Evolutionary conservation across 2,888 invertebrate genomes (phyloP).

Genomic region (Pterostichus madidus): DNA sequence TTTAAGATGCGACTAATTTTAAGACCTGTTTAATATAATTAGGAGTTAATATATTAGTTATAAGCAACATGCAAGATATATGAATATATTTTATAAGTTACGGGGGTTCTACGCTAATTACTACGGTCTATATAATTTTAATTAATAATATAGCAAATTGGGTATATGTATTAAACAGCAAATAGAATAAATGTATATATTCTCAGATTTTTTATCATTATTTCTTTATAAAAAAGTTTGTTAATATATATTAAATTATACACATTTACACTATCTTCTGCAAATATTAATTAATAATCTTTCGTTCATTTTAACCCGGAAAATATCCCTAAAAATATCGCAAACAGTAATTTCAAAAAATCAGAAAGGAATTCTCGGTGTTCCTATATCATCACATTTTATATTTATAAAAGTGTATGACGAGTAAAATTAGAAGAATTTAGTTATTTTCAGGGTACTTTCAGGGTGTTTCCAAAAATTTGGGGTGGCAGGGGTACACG

Average conservation of each 20-base stretch:
- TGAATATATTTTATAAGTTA: constrained; percentile 53
- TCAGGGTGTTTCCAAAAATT: constrained; percentile 59
- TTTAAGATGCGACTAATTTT: neutral
- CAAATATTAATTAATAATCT: constrained; percentile 18
- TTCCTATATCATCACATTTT: constrained; percentile 47
- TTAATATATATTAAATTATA: neutral
- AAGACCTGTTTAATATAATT: constrained; percentile 31
- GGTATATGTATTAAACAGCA: constrained; percentile 13
- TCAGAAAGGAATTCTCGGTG: constrained; percentile 22
- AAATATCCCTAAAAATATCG: constrained; percentile 49
- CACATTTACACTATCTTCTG: constrained; percentile 16
- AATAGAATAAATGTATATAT: constrained; percentile 25
- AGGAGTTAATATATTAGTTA: constrained; percentile 51
- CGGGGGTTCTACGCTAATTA: constrained; percentile 35
- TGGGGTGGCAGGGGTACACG: constrained; percentile 72
- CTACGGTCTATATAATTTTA: constrained; percentile 51
- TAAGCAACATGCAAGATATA: constrained; percentile 50
- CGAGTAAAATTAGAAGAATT: constrained; percentile 10
- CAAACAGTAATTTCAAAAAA: neutral
- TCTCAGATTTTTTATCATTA: neutral
- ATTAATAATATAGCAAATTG: constrained; percentile 53
- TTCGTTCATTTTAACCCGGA: neutral
- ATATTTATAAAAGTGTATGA: constrained; percentile 29
- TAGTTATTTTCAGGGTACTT: constrained; percentile 45
- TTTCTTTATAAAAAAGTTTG: neutral